Base-by-base conservation (phyloP, 2,113 vertebrate genomes). In the Podocnemis expansa region DNA sequence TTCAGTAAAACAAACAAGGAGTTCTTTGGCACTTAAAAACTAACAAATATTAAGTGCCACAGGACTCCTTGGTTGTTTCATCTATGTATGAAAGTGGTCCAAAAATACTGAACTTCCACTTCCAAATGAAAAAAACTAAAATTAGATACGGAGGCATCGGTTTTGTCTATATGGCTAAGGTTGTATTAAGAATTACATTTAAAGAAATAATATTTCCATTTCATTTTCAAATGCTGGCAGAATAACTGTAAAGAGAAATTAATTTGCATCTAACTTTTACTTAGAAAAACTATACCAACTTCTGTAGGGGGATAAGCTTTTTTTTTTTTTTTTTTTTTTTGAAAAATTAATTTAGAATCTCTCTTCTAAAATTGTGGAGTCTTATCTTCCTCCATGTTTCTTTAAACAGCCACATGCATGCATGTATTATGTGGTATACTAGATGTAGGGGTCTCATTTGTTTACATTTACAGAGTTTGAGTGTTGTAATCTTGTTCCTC, bases 111-210 rank as follows among this genome's bases (percentile, higher is more conserved):
- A 67, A 19, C 60, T 67, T 67, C 16, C 34, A 67, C 16, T 67
- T 4, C 2, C 2, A 83, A 73, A 7, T 0, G 8, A 51, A 47
- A 21, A 38, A 47, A 87, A 5, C 29, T 19, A 27, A 13, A 17
- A 2, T 0, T 75, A 75, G 0, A 1, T 0, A 0, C 2, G 0
- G 67, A 3, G 10, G 5, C 25, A 0, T 22, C 5, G 0, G 45
- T 67, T 51, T 52, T 92, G 51, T 13, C 16, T 4, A 17, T 16
- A 17, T 67, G 60, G 60, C 31, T 67, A n/a, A 43, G 22, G 10
- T 38, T 75, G 22, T 6, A 75, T 38, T 10, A 43, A 43, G 70
- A 41, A 75, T 43, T 75, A 75, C 38, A 12, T 43, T 75, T 75
- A 43, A 43, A 75, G 21, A 41, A 43, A 14, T n/a, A 41, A 25